A percentile compares a stretch with the other conserved stretches of the same genome.
Evolutionary conservation across 2,888 invertebrate species (phyloP).

Genomic region (Eilema depressum): DNA sequence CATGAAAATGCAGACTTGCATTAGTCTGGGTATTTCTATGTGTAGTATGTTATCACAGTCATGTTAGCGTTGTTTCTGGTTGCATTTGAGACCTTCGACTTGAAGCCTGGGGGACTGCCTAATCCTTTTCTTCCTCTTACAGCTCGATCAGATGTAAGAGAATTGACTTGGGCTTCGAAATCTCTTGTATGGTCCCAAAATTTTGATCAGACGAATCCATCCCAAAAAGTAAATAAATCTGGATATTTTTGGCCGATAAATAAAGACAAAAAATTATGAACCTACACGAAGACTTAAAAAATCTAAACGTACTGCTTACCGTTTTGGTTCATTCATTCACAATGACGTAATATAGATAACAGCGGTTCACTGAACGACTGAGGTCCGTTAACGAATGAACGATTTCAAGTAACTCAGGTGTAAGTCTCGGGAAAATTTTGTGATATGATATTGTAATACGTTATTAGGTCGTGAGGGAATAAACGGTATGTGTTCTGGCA

Average conservation of each 20-base stretch:
- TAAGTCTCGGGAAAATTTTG: constrained; percentile 45
- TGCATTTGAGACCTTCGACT: not conserved
- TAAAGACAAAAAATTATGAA: not conserved
- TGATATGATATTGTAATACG: constrained; percentile 29
- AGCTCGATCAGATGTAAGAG: too few species aligned
- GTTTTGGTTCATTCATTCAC: constrained; percentile 50
- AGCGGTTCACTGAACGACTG: constrained; percentile 52
- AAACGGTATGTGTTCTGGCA: not conserved
- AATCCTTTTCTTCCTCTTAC: not conserved
- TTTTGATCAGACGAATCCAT: too few species aligned
- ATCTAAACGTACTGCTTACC: constrained; percentile 37
- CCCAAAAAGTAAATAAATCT: too few species aligned
- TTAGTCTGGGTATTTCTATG: not conserved
- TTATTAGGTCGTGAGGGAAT: constrained; percentile 23
- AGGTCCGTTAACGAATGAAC: constrained; percentile 51
- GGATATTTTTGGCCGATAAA: not conserved
- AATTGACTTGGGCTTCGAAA: too few species aligned
- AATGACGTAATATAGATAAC: constrained; percentile 44
- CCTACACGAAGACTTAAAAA: constrained; percentile 23
- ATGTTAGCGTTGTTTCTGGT: not conserved
- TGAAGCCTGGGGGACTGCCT: not conserved
- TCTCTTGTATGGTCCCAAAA: too few species aligned
- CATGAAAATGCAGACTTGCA: not conserved
- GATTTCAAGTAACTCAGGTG: constrained; percentile 46
- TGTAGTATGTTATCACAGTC: not conserved